Conservation (phyloP, 2,888 invertebrate species). For the Hemithea aestivaria region DNA sequence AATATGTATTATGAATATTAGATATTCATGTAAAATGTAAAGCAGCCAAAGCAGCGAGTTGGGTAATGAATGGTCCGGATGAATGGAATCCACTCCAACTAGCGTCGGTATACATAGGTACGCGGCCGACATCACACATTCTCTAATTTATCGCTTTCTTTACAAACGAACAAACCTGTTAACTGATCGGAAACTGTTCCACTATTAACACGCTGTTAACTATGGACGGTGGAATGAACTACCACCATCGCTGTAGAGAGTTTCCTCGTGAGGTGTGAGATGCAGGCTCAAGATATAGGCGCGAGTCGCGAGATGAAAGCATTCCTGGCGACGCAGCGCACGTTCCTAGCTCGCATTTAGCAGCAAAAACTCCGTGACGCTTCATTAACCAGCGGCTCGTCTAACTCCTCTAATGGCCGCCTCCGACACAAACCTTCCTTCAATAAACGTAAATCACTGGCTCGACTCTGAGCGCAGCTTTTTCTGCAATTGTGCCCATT, state of each 20-base stretch:
- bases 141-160: too few species aligned
- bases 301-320: constrained; percentile 3
- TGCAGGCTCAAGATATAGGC: constrained; percentile 3
- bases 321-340: constrained; percentile 5
- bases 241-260: background rate
- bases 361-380: constrained; percentile 9
- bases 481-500: background rate
- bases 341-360: constrained; percentile 1
- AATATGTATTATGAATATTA: too few species aligned
- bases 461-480: background rate
- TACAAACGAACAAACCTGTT: too few species aligned
- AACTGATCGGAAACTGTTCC: too few species aligned
- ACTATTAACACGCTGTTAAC: too few species aligned
- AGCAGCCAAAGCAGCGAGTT: too few species aligned
- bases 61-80: too few species aligned
- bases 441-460: constrained; percentile 9
- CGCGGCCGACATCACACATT: too few species aligned
- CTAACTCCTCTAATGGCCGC: constrained; percentile 13
- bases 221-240: background rate
- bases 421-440: constrained; percentile 6
- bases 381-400: constrained; percentile 13
- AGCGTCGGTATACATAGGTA: too few species aligned
- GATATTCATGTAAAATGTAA: too few species aligned
- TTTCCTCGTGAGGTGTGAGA: constrained; percentile 7
- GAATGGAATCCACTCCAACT: too few species aligned